Base-by-base conservation (phyloP, 2,113 vertebrate genomes). In the Trichechus manatus region DNA sequence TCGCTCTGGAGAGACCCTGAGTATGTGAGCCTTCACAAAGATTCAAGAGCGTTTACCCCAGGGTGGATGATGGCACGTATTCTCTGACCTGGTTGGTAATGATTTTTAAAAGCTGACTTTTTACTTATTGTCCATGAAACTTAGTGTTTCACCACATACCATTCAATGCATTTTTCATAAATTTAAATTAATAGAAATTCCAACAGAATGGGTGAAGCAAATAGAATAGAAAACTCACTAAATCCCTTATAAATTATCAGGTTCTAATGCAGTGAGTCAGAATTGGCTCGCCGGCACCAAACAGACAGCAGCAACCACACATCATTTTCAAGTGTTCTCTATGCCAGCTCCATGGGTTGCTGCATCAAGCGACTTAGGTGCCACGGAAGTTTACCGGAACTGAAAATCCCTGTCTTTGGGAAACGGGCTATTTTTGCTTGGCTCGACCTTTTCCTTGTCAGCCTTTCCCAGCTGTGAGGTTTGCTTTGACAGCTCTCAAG, bases 331-430 rank as follows among this genome's bases (percentile, higher is more conserved):
- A 50, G 1, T n/a, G 31, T 42, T 66, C 39, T 29, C 36, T 64
- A 4, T 19, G 0, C 11, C 5, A 42, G 0, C 66, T 64, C 1
- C 11, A 1, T 2, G 44, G 59, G 75, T 42, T 74, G 5, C 8
- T 50, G 22, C 1, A 0, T 20, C 2, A 31, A 3, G 6, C 13
- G 50, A 36, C 66, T 82, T 42, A n/a, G 42, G 75, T 4, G 17
- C 53, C 31, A 19, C 31, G 33, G 75, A 74, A 33, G 78, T 59
- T 1, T 22, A 79, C n/a, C 25, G n/a, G 94, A 83, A 39, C 17
- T 50, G 13, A 27, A 77, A 56, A 61, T 89, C 42, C 4, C 13
- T 3, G 14, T 61, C 85, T 81, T 53, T 74, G 33, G 68, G 36
- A 47, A 59, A 44, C 0, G 2, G 39, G 5, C 66, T 86, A 19